Evolutionary conservation across 23 tunicate genomes (phyloP).

Genomic region (Diplosoma virens): DNA sequence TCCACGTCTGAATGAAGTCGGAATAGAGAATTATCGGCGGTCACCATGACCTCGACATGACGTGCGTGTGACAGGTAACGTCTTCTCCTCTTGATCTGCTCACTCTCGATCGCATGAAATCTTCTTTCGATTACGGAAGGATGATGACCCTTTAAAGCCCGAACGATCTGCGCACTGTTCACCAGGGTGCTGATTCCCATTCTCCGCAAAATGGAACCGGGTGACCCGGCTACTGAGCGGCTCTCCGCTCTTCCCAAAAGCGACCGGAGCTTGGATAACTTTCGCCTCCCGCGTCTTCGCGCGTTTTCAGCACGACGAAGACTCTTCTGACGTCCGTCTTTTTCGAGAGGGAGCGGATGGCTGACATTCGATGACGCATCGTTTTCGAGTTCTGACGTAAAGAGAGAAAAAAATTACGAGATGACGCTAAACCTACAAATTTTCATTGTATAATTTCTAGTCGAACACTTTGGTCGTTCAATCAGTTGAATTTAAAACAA

Average conservation of each 20-base stretch:
- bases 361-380: too few relatives aligned
- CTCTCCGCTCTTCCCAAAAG: neutral
- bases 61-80: slow-evolving; percentile 64
- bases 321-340: too few relatives aligned
- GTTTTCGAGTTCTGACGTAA: too few relatives aligned
- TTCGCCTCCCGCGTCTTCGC: neutral
- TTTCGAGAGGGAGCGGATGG: too few relatives aligned
- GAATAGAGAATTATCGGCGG: slow-evolving; percentile 71
- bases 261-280: neutral
- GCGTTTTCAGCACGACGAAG: too few relatives aligned
- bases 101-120: too few relatives aligned
- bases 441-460: too few relatives aligned
- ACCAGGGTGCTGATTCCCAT: neutral
- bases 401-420: too few relatives aligned
- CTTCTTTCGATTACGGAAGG: neutral
- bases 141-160: neutral
- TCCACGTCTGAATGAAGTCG: slow-evolving; percentile 66
- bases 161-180: neutral
- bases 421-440: too few relatives aligned
- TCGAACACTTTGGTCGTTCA: too few relatives aligned
- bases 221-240: neutral
- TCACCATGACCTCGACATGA: slow-evolving; percentile 92
- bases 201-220: neutral
- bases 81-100: slow-evolving; percentile 22
- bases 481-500: too few relatives aligned